Base-by-base conservation (phyloP, 2,113 vertebrate species). In the Trematomus loennbergii region DNA sequence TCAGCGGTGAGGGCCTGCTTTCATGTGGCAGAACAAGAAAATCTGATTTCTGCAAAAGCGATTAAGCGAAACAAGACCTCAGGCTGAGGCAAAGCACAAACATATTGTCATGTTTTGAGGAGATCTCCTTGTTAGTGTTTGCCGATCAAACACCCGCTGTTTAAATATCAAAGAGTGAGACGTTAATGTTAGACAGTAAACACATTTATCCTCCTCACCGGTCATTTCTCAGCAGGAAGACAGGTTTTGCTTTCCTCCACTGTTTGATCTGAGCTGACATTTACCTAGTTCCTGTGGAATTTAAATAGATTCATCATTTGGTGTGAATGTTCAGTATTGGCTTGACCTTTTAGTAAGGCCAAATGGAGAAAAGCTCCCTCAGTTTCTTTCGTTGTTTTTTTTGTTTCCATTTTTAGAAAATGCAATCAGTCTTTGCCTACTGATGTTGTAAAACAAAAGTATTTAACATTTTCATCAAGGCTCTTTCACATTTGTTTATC, bases 1-100 rank as follows among this genome's bases (percentile, higher is more conserved):
- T 99, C 76, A 98, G 98, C 59, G 98, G 98, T 97, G 94, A 96
- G 97, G 5, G 36, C 36, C 36, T 40, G 36, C 36, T 40, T 40
- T 40, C 36, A 40, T 40, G 7, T 7, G 36, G 8, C 36, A 8
- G 36, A 40, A 40, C 36, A 40, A 40, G 8, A 40, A 40, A 8
- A 40, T 40, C 36, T 1, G 36, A 6, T 40, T 9, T 40, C 36
- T 40, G 29, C 29, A 4, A 29, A 29, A 29, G 29, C 3, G 29
- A 29, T 29, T 29, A 29, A 29, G 29, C 29, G 29, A 29, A 29
- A 29, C 29, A 29, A 29, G 29, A 29, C 29, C 29, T 29, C 29
- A 29, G 29, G 29, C 29, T 29, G 29, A 29, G 29, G 29, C 29
- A 29, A 29, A 29, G 29, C 29, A 29, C 29, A 29, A 29, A 40